These are phyloP conservation scores for Sitophilus oryzae DNA, from an alignment of 1,140 invertebrate species.

Conservation along the genomic window DNA sequence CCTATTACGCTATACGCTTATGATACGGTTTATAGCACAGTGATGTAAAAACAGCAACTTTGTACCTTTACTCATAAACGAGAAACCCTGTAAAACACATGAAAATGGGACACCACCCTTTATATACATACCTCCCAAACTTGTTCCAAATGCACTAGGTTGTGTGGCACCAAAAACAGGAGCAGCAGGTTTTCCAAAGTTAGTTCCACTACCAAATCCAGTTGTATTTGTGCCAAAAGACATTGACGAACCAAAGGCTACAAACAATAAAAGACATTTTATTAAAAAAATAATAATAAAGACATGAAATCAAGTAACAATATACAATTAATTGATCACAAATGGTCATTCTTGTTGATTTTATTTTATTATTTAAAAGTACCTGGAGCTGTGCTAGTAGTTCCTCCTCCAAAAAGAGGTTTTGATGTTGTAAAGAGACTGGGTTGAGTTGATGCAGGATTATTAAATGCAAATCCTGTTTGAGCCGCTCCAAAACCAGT, in stretches of 20 bases:
- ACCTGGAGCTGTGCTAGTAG: constrained; percentile 49
- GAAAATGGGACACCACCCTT: no score
- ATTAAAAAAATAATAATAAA: background rate
- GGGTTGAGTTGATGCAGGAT: constrained; percentile 30
- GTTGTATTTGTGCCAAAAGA: constrained; percentile 44
- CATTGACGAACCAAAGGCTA: constrained; percentile 12
- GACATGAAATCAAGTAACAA: background rate
- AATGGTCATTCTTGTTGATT: background rate
- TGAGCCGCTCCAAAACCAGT: constrained; percentile 25
- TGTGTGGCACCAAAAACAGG: constrained; percentile 31
- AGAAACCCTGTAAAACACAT: no score
- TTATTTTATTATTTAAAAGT: background rate
- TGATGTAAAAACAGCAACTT: background rate
- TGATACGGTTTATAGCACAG: no score
- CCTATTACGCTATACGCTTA: no score
- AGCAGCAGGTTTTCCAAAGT: constrained; percentile 41
- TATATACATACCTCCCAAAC: constrained; percentile 5
- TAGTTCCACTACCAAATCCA: constrained; percentile 42
- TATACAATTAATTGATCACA: background rate
- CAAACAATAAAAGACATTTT: background rate
- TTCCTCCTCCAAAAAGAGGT: constrained; percentile 50
- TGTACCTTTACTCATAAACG: no score
- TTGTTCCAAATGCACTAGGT: background rate
- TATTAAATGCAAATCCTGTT: constrained; percentile 30
- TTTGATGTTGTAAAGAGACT: constrained; percentile 39